phyloP scores from a whole-genome alignment of 2,888 invertebrate species.

The Bibio marci region DNA sequence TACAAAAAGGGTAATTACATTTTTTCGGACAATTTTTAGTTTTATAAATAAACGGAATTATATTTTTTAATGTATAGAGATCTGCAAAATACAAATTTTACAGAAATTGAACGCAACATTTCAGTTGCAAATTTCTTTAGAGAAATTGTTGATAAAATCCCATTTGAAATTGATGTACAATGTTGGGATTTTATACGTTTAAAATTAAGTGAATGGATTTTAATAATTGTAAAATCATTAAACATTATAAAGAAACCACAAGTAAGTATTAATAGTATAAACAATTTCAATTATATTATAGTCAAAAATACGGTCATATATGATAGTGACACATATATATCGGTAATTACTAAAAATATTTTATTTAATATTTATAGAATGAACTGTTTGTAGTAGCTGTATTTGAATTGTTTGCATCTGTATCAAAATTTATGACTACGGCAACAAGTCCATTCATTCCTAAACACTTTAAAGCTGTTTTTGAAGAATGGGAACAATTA shows the following conservation, averaged over 20 bases:
- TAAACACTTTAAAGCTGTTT: constrained; percentile 18
- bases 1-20: constrained; percentile 31
- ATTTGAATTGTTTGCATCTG: constrained; percentile 33
- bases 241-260: constrained; percentile 33
- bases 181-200: constrained; percentile 64
- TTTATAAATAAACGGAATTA: too few species aligned
- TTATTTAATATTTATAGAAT: too few species aligned
- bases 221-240: constrained; percentile 30
- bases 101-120: constrained; percentile 24
- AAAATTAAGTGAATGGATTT: constrained; percentile 48
- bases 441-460: constrained; percentile 26
- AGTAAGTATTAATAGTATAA: too few species aligned
- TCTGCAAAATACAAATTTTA: constrained; percentile 3
- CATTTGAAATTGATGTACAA: constrained; percentile 21
- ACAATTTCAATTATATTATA: too few species aligned
- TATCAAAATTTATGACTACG: constrained; percentile 29
- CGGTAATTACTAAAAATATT: too few species aligned
- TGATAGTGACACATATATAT: too few species aligned
- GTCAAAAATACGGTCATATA: too few species aligned
- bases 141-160: constrained; percentile 19
- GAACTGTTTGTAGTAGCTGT: constrained; percentile 35
- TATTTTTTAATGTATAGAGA: too few species aligned
- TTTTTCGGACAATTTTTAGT: too few species aligned
- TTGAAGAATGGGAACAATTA: constrained; percentile 59
- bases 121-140: constrained; percentile 20